These are phyloP conservation scores for Alitta virens DNA, from an alignment of 2,888 invertebrate species.

Conservation along the genomic window DNA sequence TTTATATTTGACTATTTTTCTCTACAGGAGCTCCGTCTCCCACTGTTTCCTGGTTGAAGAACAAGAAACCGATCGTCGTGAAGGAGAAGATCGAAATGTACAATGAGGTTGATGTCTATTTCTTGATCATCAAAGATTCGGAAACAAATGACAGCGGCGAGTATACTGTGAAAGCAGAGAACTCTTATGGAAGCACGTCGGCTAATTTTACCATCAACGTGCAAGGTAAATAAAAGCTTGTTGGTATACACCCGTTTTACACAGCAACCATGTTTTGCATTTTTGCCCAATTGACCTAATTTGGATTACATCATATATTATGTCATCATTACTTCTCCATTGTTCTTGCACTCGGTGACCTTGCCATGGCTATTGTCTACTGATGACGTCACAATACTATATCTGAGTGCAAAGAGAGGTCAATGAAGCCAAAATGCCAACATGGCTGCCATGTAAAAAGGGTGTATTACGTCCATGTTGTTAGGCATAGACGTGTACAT, in stretches of 20 bases:
- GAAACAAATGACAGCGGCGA: conserved; percentile 35
- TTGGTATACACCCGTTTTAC: neutral
- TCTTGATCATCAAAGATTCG: conserved; percentile 34
- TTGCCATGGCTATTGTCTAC: too few relatives aligned
- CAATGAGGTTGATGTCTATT: conserved; percentile 28
- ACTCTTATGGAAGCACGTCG: conserved; percentile 33
- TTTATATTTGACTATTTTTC: neutral
- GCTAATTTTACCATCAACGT: conserved; percentile 35
- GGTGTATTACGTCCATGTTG: too few relatives aligned
- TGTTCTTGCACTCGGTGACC: too few relatives aligned
- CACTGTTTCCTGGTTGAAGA: conserved; percentile 73
- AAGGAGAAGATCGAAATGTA: conserved; percentile 7
- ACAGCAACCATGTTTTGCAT: too few relatives aligned
- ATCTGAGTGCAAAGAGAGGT: too few relatives aligned
- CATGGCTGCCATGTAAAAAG: too few relatives aligned
- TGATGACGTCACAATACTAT: too few relatives aligned
- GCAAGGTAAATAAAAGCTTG: conserved; percentile 1
- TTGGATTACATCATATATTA: too few relatives aligned
- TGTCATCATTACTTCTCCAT: too few relatives aligned
- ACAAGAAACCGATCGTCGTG: conserved; percentile 37
- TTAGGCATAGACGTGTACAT: too few relatives aligned
- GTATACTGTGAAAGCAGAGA: conserved; percentile 39
- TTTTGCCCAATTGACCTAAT: too few relatives aligned
- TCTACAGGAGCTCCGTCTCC: conserved; percentile 61
- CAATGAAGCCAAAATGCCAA: too few relatives aligned